Conservation (phyloP, 2,113 vertebrate genomes). For the Sphaerodactylus townsendi region DNA sequence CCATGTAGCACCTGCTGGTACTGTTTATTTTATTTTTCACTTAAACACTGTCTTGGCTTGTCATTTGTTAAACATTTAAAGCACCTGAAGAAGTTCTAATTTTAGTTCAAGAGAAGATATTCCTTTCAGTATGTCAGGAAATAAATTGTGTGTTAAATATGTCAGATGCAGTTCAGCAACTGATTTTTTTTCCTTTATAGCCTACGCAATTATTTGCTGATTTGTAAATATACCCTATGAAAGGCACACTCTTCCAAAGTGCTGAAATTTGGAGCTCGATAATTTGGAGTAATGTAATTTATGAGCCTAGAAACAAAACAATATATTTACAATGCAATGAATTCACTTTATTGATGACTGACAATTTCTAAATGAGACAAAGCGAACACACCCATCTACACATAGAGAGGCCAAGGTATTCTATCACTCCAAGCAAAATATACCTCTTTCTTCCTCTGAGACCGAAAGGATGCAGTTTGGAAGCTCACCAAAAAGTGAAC, state of each 20-base stretch:
- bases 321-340: neutral
- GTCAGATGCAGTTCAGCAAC: constrained; percentile 59
- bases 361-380: no score
- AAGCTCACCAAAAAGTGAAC: neutral
- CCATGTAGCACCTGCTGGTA: neutral
- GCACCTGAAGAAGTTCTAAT: constrained; percentile 28
- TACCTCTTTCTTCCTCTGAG: no score
- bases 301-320: constrained; percentile 18
- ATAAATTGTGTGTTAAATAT: constrained; percentile 42
- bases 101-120: constrained; percentile 20
- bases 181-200: constrained; percentile 51
- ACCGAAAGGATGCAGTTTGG: neutral
- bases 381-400: no score
- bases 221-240: constrained; percentile 61
- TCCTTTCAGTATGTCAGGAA: constrained; percentile 12
- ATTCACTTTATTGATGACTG: constrained; percentile 12
- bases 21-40: neutral
- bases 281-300: constrained; percentile 48
- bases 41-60: constrained; percentile 20
- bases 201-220: constrained; percentile 44
- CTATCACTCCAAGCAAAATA: no score
- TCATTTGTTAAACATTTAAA: constrained; percentile 15
- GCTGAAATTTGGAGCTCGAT: constrained; percentile 50
- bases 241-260: constrained; percentile 44
- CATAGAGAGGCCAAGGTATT: no score